Base-by-base conservation (phyloP, 1,140 invertebrate species). In the Lepeophtheirus salmonis region DNA sequence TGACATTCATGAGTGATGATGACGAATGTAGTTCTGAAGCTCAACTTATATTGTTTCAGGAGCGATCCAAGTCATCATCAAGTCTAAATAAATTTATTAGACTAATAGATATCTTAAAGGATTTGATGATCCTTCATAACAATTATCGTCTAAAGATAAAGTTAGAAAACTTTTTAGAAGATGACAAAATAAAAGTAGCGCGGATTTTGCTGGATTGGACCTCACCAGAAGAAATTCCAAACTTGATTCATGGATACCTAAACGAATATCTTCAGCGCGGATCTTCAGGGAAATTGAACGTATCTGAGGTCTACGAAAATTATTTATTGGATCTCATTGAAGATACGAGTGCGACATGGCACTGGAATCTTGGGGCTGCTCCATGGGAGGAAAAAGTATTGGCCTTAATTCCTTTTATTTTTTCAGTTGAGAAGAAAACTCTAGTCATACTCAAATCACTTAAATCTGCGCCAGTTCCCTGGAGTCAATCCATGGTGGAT, bases 341-440 rank as follows among this genome's bases (percentile, higher is more conserved):
- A 25, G 49, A 49, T 3, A 60, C 57, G 2, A 20, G 30, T 21
- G 23, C 17, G 41, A 60, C 41, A 6, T 60, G 57, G 57, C 57
- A 60, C 21, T 60, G 57, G 57, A 21, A 60, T 60, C n/a, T 51
- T 60, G 57, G 57, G 10, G 57, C 17, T 18, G 49, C 57, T 1
- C 57, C 57, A 16, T 60, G 57, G 57, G 57, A 60, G 24, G 41
- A 49, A 16, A 60, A 60, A 18, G 57, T 50, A 6, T 52, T 21
- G 1, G 18, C 23, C 2, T 30, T 60, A 1, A 18, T 60, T 20
- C 57, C 57, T 2, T 50, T 50, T 50, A 60, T 60, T 10, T 14
- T 18, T 18, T 41, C 23, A 3, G 23, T 50, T 17, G 57, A 60
- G 41, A 4, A 50, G 3, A 52, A 12, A 23, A 21, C 18, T 14